Evolutionary conservation across 2,113 vertebrate species (phyloP).

Genomic region (Phyllostomus discolor): DNA sequence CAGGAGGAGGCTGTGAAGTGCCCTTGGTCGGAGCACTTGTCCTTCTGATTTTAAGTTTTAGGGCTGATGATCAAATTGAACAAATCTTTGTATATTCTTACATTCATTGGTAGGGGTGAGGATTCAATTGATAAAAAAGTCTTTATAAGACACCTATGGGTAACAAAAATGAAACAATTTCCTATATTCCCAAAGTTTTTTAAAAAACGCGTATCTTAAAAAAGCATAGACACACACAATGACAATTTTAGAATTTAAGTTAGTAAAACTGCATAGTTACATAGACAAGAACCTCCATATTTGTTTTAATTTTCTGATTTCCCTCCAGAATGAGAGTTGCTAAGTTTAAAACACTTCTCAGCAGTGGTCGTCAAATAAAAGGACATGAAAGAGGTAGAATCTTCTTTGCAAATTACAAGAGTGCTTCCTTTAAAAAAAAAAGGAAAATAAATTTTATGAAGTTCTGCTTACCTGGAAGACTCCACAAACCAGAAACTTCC

Average conservation of each 20-base stretch:
- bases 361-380: conserved; percentile 9
- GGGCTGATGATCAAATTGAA: background rate
- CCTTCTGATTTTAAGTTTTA: conserved; percentile 23
- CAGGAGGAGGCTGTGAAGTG: background rate
- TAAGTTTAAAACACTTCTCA: conserved; percentile 15
- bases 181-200: background rate
- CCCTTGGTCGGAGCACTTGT: background rate
- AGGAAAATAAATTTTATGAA: background rate
- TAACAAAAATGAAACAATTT: conserved; percentile 23
- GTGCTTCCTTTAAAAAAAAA: background rate
- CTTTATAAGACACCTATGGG: background rate
- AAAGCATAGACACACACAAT: background rate
- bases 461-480: conserved; percentile 90
- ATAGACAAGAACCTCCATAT: background rate
- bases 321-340: background rate
- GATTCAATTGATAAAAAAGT: conserved; percentile 43
- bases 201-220: background rate
- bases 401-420: background rate
- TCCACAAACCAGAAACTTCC: conserved; percentile 97
- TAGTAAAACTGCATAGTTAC: background rate
- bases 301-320: conserved; percentile 29
- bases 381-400: background rate
- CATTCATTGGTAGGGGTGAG: background rate
- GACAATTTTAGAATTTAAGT: conserved; percentile 1
- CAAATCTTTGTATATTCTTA: conserved; percentile 25